Evolutionary conservation across 2,888 invertebrate genomes (phyloP), one percentile per base, ranked within the genome.

Genomic region (Notodonta dromedarius): DNA sequence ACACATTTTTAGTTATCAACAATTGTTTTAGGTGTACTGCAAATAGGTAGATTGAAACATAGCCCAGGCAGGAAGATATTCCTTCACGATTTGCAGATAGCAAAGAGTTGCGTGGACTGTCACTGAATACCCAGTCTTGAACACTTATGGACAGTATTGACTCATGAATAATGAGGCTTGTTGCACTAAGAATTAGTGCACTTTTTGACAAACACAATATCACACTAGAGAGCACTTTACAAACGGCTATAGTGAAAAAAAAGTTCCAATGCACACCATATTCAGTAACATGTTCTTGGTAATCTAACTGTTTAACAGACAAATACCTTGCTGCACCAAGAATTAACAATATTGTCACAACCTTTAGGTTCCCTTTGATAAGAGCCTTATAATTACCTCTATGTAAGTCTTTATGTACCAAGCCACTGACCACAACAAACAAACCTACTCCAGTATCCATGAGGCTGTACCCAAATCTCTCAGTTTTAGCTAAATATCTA

Each of bases 181-280:
- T 63, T 14, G 95, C 74, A 57, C 96, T 95, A 44, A 95, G 85
- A 8, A 94, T 64, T 57, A 96, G 89, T 32, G 95, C 85, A 56
- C 93, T 86, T 46, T 92, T 86, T 2, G 96, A 84, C 11, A 94
- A 84, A 57, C 89, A 94, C 55, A 96, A 87, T 52, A 97, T 77
- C 9, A 95, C 69, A 0, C 95, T 95, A 50, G 96, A 96, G 24
- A 97, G 79, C 1, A 98, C 83, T 89, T 97, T 98, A 16, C 98
- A 96, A 51, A 96, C 89, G 4, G 97, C 98, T 61, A 99, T 90
- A 0, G 99, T 99, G 71, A 98, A 96, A 87, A 99, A 99, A 85
- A 99, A 99, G 89, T 99, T 99, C 98, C 99, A 98, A 86, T 99
- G 99, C 0, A 96, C 94, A 0, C 99, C 99, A 93, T 99, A 99